Evolutionary conservation across 2,888 invertebrate species (phyloP).

Genomic region (Fissipunctia ypsillon): DNA sequence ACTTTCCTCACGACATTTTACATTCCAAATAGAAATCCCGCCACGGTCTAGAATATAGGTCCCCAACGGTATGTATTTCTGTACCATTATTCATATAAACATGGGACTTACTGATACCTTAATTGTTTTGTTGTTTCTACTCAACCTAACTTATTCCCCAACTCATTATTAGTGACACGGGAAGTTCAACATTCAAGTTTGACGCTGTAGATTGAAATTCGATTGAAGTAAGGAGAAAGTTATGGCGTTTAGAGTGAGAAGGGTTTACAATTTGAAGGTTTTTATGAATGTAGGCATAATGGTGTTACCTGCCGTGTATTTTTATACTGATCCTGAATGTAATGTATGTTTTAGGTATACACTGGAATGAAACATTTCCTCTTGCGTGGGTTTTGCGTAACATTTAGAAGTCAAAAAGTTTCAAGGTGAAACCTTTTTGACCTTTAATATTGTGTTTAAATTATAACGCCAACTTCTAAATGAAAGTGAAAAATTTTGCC

Average conservation of each 20-base stretch:
- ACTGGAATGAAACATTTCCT: slow-evolving; percentile 1
- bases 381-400: slow-evolving; percentile 2
- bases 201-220: not conserved
- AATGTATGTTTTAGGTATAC: slow-evolving; percentile 12
- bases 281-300: slow-evolving; percentile 27
- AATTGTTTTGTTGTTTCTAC: slow-evolving; percentile 44
- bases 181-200: not conserved
- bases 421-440: slow-evolving; percentile 24
- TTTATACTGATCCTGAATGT: slow-evolving; percentile 27
- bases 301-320: slow-evolving; percentile 40
- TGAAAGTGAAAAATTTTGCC: slow-evolving; percentile 17
- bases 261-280: slow-evolving; percentile 6
- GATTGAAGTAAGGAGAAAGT: not conserved
- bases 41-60: too few species aligned
- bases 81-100: slow-evolving; percentile 27
- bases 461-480: slow-evolving; percentile 37
- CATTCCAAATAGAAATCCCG: too few species aligned
- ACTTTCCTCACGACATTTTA: not conserved
- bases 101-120: slow-evolving; percentile 26
- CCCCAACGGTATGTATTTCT: slow-evolving; percentile 9
- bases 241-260: not conserved
- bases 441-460: slow-evolving; percentile 20
- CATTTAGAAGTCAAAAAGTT: slow-evolving; percentile 28
- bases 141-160: not conserved
- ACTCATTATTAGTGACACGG: not conserved